Conservation (phyloP, 2,113 vertebrate genomes). For the Myrmecophaga tridactyla region DNA sequence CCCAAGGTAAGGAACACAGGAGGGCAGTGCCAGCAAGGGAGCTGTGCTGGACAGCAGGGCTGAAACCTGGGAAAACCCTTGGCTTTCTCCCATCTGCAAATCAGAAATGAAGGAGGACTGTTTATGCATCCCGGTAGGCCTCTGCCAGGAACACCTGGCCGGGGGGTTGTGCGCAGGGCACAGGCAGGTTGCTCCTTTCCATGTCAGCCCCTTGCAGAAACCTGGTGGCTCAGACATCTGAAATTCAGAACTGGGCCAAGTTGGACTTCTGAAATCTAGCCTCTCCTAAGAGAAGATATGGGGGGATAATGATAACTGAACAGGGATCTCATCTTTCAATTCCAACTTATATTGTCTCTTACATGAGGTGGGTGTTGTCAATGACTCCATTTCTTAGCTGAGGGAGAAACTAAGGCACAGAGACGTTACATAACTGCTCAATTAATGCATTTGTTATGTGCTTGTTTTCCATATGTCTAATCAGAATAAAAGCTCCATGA, state of each 20-base stretch:
- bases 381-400: background rate
- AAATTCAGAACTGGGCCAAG: background rate
- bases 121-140: conserved; percentile 56
- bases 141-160: background rate
- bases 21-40: background rate
- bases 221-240: background rate
- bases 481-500: background rate
- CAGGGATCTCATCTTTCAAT: background rate
- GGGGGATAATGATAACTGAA: background rate
- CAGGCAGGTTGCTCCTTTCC: background rate
- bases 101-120: conserved; percentile 50
- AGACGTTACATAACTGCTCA: background rate
- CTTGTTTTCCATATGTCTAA: background rate
- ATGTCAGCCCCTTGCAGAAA: background rate
- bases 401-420: background rate
- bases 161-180: background rate
- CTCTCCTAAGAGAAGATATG: background rate
- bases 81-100: background rate
- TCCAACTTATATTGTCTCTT: background rate
- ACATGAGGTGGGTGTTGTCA: background rate
- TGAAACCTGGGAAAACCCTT: background rate
- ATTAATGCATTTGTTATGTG: background rate
- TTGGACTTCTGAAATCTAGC: background rate
- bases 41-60: background rate
- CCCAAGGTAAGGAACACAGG: conserved; percentile 13